Conservation (phyloP, 2,888 invertebrate species). For the Melieria picta region DNA sequence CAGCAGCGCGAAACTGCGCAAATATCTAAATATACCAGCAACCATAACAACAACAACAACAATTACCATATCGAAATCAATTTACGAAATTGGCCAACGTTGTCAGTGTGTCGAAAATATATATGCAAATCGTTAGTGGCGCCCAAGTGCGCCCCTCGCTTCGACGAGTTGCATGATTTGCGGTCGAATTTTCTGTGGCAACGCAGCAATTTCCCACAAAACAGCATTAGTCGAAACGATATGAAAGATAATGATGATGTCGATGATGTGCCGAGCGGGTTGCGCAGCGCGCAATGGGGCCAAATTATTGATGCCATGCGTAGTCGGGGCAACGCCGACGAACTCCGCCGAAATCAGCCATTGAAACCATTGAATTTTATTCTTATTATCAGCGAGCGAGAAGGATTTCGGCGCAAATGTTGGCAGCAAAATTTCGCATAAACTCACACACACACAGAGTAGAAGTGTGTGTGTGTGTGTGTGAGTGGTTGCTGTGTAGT, state of each 20-base stretch:
- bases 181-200: background rate
- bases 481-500: background rate
- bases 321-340: background rate
- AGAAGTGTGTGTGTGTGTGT: background rate
- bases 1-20: too few relatives aligned
- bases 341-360: conserved; percentile 22
- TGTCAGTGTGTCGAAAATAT: too few relatives aligned
- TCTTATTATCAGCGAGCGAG: conserved; percentile 27
- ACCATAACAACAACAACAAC: too few relatives aligned
- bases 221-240: too few relatives aligned
- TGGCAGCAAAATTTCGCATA: conserved; percentile 11
- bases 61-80: background rate
- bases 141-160: too few relatives aligned
- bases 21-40: too few relatives aligned
- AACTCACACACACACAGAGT: background rate
- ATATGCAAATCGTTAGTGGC: too few relatives aligned
- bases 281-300: background rate
- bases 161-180: background rate
- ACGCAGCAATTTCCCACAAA: background rate
- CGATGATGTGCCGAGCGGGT: background rate
- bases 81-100: conserved; percentile 1
- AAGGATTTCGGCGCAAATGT: conserved; percentile 1
- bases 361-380: conserved; percentile 34
- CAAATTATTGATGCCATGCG: background rate
- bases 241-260: too few relatives aligned